Evolutionary conservation across 2,113 vertebrate genomes (phyloP).

Genomic region (Daubentonia madagascariensis): DNA sequence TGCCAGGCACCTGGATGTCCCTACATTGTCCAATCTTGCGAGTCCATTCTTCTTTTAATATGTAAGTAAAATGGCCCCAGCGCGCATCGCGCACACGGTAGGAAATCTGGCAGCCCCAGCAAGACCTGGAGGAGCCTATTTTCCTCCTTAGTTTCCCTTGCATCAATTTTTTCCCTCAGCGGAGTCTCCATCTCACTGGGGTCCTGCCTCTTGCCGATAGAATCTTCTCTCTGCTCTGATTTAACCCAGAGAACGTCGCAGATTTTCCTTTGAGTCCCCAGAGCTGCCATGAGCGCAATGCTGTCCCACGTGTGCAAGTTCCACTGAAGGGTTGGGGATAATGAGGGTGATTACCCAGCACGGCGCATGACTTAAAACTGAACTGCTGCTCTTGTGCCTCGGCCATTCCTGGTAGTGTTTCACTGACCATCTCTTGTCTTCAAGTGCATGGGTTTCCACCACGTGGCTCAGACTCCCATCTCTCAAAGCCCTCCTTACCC

Average conservation of each 20-base stretch:
- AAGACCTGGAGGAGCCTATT: not conserved
- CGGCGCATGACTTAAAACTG: not conserved
- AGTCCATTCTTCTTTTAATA: not conserved
- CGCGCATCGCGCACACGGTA: not conserved
- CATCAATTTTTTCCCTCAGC: not conserved
- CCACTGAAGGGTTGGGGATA: not conserved
- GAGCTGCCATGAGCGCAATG: fast-evolving
- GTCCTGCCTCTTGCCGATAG: not conserved
- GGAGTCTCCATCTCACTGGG: not conserved
- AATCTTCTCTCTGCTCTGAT: not conserved
- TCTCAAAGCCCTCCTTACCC: not conserved
- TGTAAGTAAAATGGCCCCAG: not conserved
- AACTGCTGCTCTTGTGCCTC: not conserved
- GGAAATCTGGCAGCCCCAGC: not conserved
- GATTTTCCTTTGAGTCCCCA: not conserved
- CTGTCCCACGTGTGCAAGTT: not conserved
- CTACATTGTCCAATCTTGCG: not conserved
- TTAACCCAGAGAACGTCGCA: not conserved
- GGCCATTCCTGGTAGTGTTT: not conserved
- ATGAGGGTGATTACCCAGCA: not conserved
- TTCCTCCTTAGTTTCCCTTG: not conserved
- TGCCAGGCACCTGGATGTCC: not conserved
- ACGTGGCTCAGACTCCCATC: not conserved
- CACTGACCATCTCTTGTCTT: too few relatives aligned
- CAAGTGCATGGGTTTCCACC: not conserved